Evolutionary conservation across 92 coral and sea anemone genomes (phyloP).

Genomic region (Montipora capitata): DNA sequence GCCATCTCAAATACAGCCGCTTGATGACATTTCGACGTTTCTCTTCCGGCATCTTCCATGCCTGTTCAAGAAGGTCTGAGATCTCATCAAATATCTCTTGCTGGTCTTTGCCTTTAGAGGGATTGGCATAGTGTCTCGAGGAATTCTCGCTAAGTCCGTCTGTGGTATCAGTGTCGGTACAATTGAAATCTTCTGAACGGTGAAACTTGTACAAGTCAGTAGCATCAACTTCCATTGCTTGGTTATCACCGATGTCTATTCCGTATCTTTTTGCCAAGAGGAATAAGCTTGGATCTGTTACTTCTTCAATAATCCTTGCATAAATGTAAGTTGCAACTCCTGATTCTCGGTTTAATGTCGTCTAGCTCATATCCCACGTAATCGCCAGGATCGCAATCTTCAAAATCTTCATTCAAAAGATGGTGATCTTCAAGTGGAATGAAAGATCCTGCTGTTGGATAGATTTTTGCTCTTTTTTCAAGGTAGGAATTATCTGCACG

Average conservation of each 20-base stretch:
- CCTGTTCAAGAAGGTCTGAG: constrained; percentile 61
- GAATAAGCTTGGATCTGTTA: not conserved
- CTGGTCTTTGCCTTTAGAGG: not conserved
- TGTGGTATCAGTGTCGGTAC: not conserved
- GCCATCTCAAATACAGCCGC: constrained; percentile 80
- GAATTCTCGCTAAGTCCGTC: not conserved
- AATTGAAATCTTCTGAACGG: constrained; percentile 30
- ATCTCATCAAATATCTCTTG: constrained; percentile 63
- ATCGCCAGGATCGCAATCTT: constrained; percentile 78
- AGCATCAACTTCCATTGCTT: constrained; percentile 58
- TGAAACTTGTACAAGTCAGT: constrained; percentile 77
- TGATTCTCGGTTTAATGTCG: constrained; percentile 65
- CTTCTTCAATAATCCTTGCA: constrained; percentile 75
- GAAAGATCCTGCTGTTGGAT: constrained; percentile 70
- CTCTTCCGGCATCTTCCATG: constrained; percentile 71
- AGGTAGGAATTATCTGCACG: constrained; percentile 67
- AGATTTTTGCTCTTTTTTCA: not conserved
- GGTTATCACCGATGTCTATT: constrained; percentile 65
- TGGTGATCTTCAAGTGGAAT: constrained; percentile 79
- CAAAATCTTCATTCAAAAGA: constrained; percentile 69
- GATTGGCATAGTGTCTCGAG: not conserved
- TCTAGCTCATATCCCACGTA: constrained; percentile 86
- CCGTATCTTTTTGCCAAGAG: constrained; percentile 52
- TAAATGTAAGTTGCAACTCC: constrained; percentile 83
- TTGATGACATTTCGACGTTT: constrained; percentile 61